Base-by-base conservation (phyloP, 1,140 invertebrate genomes). In the Babylonia areolata region DNA sequence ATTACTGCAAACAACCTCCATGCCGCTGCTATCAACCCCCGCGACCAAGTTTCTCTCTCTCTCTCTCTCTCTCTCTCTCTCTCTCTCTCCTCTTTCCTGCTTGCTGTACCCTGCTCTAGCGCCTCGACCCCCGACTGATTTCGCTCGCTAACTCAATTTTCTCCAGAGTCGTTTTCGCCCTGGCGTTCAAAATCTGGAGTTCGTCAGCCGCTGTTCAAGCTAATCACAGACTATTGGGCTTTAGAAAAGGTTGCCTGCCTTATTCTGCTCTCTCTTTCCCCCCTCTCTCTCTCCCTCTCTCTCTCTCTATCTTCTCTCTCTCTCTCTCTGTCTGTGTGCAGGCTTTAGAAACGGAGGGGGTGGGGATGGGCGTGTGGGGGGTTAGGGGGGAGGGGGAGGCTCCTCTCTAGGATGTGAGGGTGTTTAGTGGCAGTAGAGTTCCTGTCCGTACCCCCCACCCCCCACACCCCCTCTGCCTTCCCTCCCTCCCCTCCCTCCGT, bases 171-270 rank as follows among this genome's bases (percentile, higher is more conserved):
- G 6, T 64, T 64, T 64, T n/a, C 58, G 5, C 58, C 58, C 17
- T 64, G 58, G 15, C 58, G 58, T 64, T 64, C 58, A 64, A 12
- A 77, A 77, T 40, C 75, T 77, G 75, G 75, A 77, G 35, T 37
- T 77, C 75, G 75, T 77, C 75, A 40, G 33, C 1, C 15, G 35
- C 35, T 77, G 75, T 77, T 77, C 37, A 37, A 37, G 35, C 35
- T 77, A 77, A 77, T 77, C 75, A 77, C 37, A 37, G 15, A 37
- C 40, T 77, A 40, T 77, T 77, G 75, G 75, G 9, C 37, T 40
- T 77, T 77, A 77, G 75, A 39, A 40, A 77, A 77, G 35, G 75
- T 77, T 77, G 75, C 75, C 40, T 37, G 37, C 71, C 17, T 51
- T 51, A 12, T 17, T 9, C 46, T 51, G 46, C 28, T 23, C 12